phyloP scores from a whole-genome alignment of 92 coral and sea anemone genomes.

The Phenganax subtilis region DNA sequence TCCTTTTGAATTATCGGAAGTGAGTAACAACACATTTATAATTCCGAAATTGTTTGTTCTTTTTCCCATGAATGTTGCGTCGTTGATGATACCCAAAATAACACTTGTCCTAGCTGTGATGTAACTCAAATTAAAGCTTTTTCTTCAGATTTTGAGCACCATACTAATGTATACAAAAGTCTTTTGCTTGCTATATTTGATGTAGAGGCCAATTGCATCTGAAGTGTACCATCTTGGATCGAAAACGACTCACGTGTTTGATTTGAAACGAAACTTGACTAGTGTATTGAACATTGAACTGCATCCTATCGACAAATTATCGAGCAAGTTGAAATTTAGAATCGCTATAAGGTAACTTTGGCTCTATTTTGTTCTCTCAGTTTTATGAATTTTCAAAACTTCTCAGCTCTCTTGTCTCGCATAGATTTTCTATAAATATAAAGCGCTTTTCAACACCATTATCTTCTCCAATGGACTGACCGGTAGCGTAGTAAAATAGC shows the following conservation, averaged over 20 bases:
- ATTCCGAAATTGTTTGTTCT: neutral
- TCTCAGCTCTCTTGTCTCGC: too few species aligned
- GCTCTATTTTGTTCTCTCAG: too few species aligned
- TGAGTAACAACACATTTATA: neutral
- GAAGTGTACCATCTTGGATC: neutral
- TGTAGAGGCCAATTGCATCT: neutral
- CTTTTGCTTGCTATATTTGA: neutral
- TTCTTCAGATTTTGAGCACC: too few species aligned
- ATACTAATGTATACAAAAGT: too few species aligned
- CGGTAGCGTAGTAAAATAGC: too few species aligned
- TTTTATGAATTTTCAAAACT: too few species aligned
- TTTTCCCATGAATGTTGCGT: neutral
- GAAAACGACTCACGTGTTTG: neutral
- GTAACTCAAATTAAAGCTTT: too few species aligned
- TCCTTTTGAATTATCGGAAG: neutral
- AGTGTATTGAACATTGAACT: neutral
- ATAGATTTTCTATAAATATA: too few species aligned
- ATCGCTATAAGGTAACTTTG: neutral
- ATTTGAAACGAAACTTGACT: neutral
- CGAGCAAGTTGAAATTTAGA: slow-evolving; percentile 1
- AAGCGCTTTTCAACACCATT: too few species aligned
- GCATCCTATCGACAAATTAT: neutral
- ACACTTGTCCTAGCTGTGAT: neutral
- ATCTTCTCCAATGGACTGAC: too few species aligned
- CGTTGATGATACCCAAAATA: neutral